Base-by-base conservation (phyloP, 2,888 invertebrate species). In the Coenonympha arcania region DNA sequence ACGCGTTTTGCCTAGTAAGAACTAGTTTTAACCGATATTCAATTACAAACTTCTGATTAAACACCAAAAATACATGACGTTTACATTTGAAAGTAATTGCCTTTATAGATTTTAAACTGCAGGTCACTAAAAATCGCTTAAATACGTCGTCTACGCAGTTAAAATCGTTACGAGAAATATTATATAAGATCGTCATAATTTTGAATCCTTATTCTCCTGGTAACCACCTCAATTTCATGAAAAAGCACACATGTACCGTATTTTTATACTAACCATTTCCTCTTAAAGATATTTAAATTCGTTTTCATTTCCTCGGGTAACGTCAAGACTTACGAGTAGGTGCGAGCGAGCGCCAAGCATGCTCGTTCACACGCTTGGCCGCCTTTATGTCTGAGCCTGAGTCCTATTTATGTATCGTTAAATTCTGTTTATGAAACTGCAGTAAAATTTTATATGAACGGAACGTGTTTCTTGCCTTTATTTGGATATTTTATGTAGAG, bases 351-450 rank as follows among this genome's bases (percentile, higher is more conserved):
- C 52, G 44, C 39, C 39, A 41, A 41, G 46, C 36, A 18, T 42
- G 16, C 46, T 42, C 42, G 22, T 49, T 53, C 37, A 24, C 31
- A 46, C 45, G 37, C 49, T 42, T 41, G 24, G 41, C 31, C 46
- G 49, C 31, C 22, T 41, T 42, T 30, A 42, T 45, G 31, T 42
- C 46, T 50, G 41, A 44, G 45, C 26, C 18, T 45, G 41, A 45
- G 41, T 46, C 40, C 50, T 50, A 46, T 50, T 50, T 50, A 46
- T 42, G 41, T 42, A 42, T 30, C 46, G 41, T 31, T 50, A 46
- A 46, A 20, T 36, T 50, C 20, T 30, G 19, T 41, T 43, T 43
- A 43, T 52, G 37, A 24, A 51, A 22, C 28, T 41, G 34, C 46
- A 43, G 30, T 41, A 44, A 44, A 15, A 44, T 44, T 34, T 33